A percentile compares a stretch with the other conserved stretches of the same genome.
These are phyloP conservation scores for Allygus modestus DNA, from an alignment of 2,888 invertebrate species.

Conservation along the genomic window DNA sequence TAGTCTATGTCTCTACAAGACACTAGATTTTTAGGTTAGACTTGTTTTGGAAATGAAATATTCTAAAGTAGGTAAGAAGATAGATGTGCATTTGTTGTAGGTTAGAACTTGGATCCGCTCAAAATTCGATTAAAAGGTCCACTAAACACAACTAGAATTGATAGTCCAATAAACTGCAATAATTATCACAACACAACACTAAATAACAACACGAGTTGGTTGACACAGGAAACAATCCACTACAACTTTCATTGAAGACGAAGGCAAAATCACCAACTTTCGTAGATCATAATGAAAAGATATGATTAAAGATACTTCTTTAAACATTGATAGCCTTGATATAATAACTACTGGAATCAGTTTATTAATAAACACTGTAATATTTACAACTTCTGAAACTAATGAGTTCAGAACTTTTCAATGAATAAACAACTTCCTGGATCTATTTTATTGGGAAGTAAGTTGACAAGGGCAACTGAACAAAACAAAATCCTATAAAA, in stretches of 20 bases:
- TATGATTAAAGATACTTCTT: too few relatives aligned
- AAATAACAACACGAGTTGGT: not conserved
- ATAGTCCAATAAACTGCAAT: not conserved
- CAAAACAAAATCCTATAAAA: not conserved
- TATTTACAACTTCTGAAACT: not conserved
- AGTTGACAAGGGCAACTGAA: constrained; percentile 41
- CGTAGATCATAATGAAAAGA: too few relatives aligned
- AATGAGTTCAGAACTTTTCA: constrained; percentile 1
- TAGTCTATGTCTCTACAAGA: not conserved
- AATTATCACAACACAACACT: not conserved
- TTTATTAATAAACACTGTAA: too few relatives aligned
- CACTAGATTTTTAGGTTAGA: too few relatives aligned
- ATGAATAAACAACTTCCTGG: constrained; percentile 53
- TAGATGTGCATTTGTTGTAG: too few relatives aligned
- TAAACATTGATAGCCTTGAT: too few relatives aligned
- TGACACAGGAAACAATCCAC: not conserved
- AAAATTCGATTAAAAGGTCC: too few relatives aligned
- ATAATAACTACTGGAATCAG: too few relatives aligned
- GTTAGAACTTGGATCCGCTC: not conserved
- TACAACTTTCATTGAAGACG: too few relatives aligned
- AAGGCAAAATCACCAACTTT: too few relatives aligned
- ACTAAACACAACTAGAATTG: not conserved
- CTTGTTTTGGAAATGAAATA: too few relatives aligned
- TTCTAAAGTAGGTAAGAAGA: too few relatives aligned
- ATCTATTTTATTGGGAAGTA: constrained; percentile 44